Base-by-base conservation (phyloP, 2,797 vertebrate genomes). In the Arrhamphus sclerolepis region DNA sequence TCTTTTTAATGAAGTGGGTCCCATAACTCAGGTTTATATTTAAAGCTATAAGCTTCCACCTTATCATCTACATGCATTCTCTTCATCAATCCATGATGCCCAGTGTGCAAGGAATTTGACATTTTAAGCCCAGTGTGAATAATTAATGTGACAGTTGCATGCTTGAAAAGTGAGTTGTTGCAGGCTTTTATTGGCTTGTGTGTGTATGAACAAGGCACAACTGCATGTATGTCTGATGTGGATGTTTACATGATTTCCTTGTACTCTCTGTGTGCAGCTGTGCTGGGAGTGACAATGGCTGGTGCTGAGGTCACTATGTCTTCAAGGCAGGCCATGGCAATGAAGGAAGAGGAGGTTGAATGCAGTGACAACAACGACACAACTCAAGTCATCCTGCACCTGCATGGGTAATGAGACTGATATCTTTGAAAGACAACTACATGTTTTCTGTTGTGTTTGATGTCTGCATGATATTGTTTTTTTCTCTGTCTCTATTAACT, bases 371-470 rank as follows among this genome's bases (percentile, higher is more conserved):
- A 89, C 72, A 70, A 93, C 80, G 92, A 90, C 66, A 95, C 93
- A 85, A 93, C 94, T 58, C 93, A 94, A 87, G 95, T 95, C 81
- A 92, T 95, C 72, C 73, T 97, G 78, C 95, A 95, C 85, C 91
- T 95, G 42, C 94, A 95, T 41, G 93, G 95, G 96, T 96, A 92
- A 22, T 11, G 9, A 14, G 20, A 8, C 22, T 22, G 14, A 13
- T 22, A 22, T 22, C 2, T 11, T 14, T 14, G 14, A 46, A 22
- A 21, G 21, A 46, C 20, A 46, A 22, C 2, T 44, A 20, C 11
- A 44, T 20, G n/a, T 13, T 19, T 43, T 19, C 10, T n/a, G n/a
- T n/a, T n/a, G n/a, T n/a, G n/a, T 44, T 22, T 46, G 43, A 8
- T 6, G 13, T 19, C 42, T 20, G 18, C 8, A 11, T 14, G 2